These are phyloP conservation scores for Phocoena sinus DNA, from an alignment of 2,113 vertebrate species.

Conservation along the genomic window DNA sequence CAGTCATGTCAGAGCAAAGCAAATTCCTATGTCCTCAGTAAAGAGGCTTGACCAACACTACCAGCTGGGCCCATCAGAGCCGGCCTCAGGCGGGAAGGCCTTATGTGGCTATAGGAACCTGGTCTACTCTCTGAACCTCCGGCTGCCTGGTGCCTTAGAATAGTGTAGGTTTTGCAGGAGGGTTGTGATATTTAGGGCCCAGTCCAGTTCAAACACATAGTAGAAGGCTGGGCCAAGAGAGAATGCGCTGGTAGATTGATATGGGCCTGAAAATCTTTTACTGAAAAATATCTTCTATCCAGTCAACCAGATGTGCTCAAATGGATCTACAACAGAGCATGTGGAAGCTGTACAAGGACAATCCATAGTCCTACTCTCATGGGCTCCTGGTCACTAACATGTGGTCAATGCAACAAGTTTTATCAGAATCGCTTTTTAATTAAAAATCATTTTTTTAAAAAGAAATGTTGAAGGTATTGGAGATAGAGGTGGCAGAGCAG, in stretches of 20 bases:
- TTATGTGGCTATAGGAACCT: background rate
- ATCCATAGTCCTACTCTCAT: background rate
- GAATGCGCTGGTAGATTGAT: background rate
- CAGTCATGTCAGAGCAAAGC: background rate
- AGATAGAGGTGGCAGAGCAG: background rate
- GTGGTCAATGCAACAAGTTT: background rate
- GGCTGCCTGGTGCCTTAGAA: background rate
- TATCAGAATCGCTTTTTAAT: background rate
- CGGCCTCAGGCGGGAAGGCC: background rate
- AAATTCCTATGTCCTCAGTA: background rate
- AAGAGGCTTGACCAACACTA: background rate
- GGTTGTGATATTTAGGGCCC: background rate
- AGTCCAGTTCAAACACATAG: background rate
- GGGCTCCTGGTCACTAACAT: background rate
- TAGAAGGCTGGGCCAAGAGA: background rate
- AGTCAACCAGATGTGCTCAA: background rate
- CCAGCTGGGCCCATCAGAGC: rapidly evolving
- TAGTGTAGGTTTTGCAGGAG: background rate
- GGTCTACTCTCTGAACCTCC: background rate
- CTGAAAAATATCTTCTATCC: background rate
- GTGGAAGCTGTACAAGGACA: background rate
- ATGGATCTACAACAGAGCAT: background rate
- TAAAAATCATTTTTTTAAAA: background rate
- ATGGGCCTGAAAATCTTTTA: background rate
- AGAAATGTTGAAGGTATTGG: background rate